Conservation (phyloP, 1,140 invertebrate genomes). For the Zaprionus taronus region DNA sequence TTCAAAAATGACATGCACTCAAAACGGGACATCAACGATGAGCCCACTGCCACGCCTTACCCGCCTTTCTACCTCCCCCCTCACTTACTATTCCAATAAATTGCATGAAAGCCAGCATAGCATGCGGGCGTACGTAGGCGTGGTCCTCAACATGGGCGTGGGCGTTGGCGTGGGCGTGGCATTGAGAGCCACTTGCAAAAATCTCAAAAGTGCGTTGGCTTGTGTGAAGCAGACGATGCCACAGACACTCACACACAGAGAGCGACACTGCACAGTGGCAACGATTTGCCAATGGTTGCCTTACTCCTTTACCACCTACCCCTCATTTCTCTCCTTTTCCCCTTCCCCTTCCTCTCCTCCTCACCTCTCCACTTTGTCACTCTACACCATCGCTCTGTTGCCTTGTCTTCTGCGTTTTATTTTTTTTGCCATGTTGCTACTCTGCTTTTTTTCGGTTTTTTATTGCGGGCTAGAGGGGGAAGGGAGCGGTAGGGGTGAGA, state of each 20-base stretch:
- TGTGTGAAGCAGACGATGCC: constrained; percentile 9
- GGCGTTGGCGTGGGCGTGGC: constrained; percentile 29
- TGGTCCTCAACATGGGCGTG: background rate
- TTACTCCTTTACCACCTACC: background rate
- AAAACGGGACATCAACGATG: constrained; percentile 18
- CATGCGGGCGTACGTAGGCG: background rate
- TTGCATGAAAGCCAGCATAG: constrained; percentile 21
- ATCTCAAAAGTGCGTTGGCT: constrained; percentile 44
- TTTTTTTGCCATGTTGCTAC: background rate
- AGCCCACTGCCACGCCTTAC: background rate
- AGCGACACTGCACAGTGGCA: constrained; percentile 19
- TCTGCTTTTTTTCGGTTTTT: constrained; percentile 5
- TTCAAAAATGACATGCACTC: constrained; percentile 35
- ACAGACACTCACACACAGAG: background rate
- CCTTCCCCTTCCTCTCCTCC: too few relatives aligned
- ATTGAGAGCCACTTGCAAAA: constrained; percentile 39
- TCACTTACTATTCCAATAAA: constrained; percentile 30
- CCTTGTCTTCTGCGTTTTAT: background rate
- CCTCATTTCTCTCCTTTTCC: too few relatives aligned
- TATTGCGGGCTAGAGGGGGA: background rate
- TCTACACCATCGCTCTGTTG: background rate
- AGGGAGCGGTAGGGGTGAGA: background rate
- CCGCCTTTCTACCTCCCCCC: background rate
- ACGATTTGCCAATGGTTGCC: constrained; percentile 15
- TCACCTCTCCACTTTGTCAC: background rate